Base-by-base conservation (phyloP, 2,888 invertebrate genomes). In the Dicranocentrus wangi region DNA sequence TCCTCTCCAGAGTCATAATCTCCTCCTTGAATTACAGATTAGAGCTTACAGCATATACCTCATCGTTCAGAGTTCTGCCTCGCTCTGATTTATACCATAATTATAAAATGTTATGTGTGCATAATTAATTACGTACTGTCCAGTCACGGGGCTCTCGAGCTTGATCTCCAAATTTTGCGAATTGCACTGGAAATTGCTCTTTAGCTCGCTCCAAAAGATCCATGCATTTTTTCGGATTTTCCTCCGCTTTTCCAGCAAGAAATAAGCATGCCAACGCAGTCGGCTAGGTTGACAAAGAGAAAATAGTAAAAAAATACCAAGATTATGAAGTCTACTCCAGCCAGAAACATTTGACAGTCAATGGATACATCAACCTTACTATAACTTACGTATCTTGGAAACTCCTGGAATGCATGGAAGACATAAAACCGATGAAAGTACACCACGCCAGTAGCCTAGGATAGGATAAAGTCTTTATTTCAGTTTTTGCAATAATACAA, bases 371-470 rank as follows among this genome's bases (percentile, higher is more conserved):
- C 21, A n/a, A n/a, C n/a, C n/a, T n/a, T n/a, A n/a, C n/a, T n/a
- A n/a, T n/a, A n/a, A 91, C 92, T 91, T 88, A 93, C 98, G 89
- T 96, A 97, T 89, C 98, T 91, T 81, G 98, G 97, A 90, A 98
- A 99, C 86, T 95, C 95, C 89, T 94, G 93, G 89, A 99, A 99
- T 21, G 98, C 96, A 89, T 99, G 98, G 88, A 97, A 95, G 98
- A 99, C 99, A 89, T 99, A 99, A 90, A 99, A 99, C 81, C 99
- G 92, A 90, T 99, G 99, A 89, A 98, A 99, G 90, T 98, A 99
- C 80, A 99, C 97, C 87, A 98, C 97, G 82, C 98, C 99, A 78
- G 99, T 99, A 43, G 98, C n/a, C n/a, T n/a, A n/a, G n/a, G n/a
- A n/a, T n/a, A n/a, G n/a, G n/a, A n/a, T n/a, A n/a, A n/a, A n/a